Evolutionary conservation across 2,797 vertebrate species (phyloP).

Genomic region (Tarsius wallacei): DNA sequence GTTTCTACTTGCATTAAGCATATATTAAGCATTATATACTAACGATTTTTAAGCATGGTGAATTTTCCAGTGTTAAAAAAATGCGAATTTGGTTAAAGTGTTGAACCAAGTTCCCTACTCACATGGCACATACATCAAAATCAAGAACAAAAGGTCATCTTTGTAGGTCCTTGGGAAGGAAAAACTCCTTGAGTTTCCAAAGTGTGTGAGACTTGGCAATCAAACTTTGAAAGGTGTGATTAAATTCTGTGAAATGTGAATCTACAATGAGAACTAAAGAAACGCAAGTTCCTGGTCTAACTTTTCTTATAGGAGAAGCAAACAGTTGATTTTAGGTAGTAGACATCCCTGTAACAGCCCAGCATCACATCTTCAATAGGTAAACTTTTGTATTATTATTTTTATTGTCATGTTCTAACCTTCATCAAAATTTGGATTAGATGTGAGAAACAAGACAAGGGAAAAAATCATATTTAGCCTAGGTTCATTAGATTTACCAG

Average conservation of each 20-base stretch:
- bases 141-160: neutral
- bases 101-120: neutral
- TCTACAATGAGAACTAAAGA: neutral
- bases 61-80: neutral
- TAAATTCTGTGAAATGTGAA: slow-evolving; percentile 27
- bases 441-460: neutral
- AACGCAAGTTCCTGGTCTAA: neutral
- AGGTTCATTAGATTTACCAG: neutral
- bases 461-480: neutral
- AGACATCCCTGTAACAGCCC: neutral
- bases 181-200: slow-evolving; percentile 7
- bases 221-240: neutral
- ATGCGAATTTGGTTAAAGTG: neutral
- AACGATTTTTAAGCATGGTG: neutral
- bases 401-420: neutral
- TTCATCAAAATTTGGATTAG: slow-evolving; percentile 11
- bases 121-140: neutral
- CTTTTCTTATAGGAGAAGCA: neutral
- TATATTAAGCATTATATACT: neutral
- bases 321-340: neutral
- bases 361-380: neutral
- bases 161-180: neutral
- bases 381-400: slow-evolving; percentile 3
- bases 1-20: neutral
- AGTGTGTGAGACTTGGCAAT: neutral